These are phyloP conservation scores for Trissonchulus latispiculum DNA, from an alignment of 2,888 invertebrate species.

Conservation along the genomic window DNA sequence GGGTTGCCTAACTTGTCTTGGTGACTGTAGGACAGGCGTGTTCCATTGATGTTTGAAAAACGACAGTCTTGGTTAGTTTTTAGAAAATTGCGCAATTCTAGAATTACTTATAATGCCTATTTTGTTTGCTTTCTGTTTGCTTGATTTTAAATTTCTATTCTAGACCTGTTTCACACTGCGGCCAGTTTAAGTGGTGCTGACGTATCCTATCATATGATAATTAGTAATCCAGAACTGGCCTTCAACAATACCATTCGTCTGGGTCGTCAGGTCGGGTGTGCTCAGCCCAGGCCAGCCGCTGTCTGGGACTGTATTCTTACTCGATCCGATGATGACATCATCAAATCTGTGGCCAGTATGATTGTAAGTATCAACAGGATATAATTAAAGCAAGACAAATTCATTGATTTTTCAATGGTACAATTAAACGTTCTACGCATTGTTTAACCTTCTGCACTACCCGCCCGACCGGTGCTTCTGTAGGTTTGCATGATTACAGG, in stretches of 20 bases:
- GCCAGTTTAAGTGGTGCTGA: conserved; percentile 41
- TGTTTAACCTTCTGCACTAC: too few relatives aligned
- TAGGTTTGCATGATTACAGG: too few relatives aligned
- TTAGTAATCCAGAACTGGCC: conserved; percentile 37
- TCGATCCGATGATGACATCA: conserved; percentile 36
- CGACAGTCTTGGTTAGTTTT: neutral
- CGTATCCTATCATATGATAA: conserved; percentile 40
- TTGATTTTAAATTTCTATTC: conserved; percentile 18
- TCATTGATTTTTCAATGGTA: too few relatives aligned
- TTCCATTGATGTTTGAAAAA: too few relatives aligned
- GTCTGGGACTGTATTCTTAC: conserved; percentile 40
- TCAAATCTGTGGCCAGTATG: conserved; percentile 29
- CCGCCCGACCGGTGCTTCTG: too few relatives aligned
- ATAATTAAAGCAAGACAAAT: too few relatives aligned
- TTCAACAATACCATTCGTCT: conserved; percentile 42
- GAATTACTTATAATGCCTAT: neutral
- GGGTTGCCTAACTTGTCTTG: too few relatives aligned
- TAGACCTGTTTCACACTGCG: conserved; percentile 38
- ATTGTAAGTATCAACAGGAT: conserved; percentile 14
- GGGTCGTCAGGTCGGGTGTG: conserved; percentile 37
- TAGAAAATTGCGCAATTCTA: neutral
- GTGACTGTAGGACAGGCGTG: too few relatives aligned
- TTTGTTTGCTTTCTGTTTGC: neutral
- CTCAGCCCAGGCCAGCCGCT: conserved; percentile 31
- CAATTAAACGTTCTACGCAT: too few relatives aligned